A percentile compares a stretch with the other conserved stretches of the same genome.
Conservation (phyloP, 1,140 invertebrate genomes). For the Neodiprion fabricii region DNA sequence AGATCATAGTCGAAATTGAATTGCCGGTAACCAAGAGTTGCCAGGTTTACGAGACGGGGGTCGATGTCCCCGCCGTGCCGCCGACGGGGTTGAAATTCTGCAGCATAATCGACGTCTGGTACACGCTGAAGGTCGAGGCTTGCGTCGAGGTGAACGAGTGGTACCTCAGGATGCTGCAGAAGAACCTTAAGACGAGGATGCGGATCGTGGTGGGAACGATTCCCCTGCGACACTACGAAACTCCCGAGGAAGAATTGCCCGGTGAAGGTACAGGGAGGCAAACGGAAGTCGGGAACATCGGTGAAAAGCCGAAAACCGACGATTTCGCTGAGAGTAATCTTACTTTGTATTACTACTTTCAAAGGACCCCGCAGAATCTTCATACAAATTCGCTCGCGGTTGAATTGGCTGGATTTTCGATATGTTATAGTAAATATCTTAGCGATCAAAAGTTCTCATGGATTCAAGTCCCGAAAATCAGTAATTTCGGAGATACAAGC, state of each 20-base stretch:
- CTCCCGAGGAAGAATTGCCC: constrained; percentile 25
- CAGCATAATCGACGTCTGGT: constrained; percentile 40
- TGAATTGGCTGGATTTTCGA: too few species aligned
- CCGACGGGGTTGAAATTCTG: constrained; percentile 43
- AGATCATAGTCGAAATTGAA: constrained; percentile 47
- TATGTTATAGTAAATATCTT: too few species aligned
- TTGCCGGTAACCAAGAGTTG: constrained; percentile 33
- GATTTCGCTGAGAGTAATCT: constrained; percentile 3
- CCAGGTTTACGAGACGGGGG: constrained; percentile 31
- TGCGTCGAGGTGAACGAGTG: constrained; percentile 46
- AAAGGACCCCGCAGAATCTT: background rate
- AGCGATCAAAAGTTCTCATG: too few species aligned
- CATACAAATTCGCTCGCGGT: too few species aligned
- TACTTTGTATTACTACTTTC: background rate
- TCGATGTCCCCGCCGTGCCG: constrained; percentile 45
- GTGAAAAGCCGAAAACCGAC: background rate
- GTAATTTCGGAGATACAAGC: too few species aligned
- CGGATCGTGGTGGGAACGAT: constrained; percentile 42
- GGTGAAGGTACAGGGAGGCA: constrained; percentile 19
- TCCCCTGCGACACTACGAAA: constrained; percentile 46
- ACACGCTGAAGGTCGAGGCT: constrained; percentile 45
- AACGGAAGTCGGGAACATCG: background rate
- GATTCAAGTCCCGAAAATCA: too few species aligned
- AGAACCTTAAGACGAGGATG: constrained; percentile 47
- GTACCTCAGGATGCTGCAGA: constrained; percentile 49